phyloP scores from a whole-genome alignment of 2,888 invertebrate genomes.

The Pimpla rufipes region DNA sequence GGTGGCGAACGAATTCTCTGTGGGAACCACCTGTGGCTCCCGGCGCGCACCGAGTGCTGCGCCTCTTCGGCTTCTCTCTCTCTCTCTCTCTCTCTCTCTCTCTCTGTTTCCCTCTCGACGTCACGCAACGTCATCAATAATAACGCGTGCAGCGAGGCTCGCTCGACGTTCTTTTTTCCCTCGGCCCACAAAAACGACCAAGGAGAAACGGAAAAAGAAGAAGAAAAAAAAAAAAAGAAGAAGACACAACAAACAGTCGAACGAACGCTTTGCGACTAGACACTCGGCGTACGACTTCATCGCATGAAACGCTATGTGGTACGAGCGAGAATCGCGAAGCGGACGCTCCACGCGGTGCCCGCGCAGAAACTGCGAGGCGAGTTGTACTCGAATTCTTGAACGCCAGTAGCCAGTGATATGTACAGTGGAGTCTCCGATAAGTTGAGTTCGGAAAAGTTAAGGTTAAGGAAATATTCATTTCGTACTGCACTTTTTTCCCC shows the following conservation, averaged over 20 bases:
- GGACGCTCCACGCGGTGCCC: neutral
- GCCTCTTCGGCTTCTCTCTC: conserved; percentile 38
- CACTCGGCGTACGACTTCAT: conserved; percentile 18
- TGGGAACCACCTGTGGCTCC: conserved; percentile 80
- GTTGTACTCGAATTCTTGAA: conserved; percentile 11
- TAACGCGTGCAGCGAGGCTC: conserved; percentile 66
- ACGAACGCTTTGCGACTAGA: conserved; percentile 14
- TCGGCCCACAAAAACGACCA: conserved; percentile 16
- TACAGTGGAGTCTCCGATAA: no score
- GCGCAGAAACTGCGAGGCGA: no score
- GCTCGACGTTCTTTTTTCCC: conserved; percentile 34
- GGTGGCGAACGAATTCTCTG: conserved; percentile 66
- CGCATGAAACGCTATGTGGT: neutral
- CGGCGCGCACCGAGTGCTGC: conserved; percentile 46
- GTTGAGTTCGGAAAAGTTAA: no score
- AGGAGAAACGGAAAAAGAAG: no score
- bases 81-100: no score
- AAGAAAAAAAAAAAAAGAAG: conserved; percentile 3
- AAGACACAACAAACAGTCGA: neutral
- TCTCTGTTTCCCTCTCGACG: conserved; percentile 51
- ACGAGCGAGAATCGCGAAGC: neutral
- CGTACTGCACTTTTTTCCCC: no score
- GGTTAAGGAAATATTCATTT: no score
- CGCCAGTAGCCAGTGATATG: neutral
- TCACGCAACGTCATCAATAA: conserved; percentile 79